Base-by-base conservation (phyloP, 2,113 vertebrate genomes). In the Dipodomys spectabilis region DNA sequence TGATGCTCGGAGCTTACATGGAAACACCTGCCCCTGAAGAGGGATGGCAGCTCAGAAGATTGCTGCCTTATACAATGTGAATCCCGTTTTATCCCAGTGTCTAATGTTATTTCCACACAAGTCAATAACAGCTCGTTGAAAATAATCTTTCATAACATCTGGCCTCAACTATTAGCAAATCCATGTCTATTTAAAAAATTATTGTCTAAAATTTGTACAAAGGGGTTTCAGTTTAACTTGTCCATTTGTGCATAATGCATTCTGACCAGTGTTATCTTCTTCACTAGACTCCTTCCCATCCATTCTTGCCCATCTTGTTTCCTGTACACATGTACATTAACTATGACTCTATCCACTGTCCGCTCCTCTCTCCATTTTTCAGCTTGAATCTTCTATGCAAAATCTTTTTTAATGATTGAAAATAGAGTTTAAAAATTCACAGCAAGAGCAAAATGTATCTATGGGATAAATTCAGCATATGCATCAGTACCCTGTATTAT, bases 1-100 rank as follows among this genome's bases (percentile, higher is more conserved):
- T 2, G 16, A 23, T 30, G n/a, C 1, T 4, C 3, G 2, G 1
- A 10, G 2, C 2, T 13, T 3, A 1, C 0, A 0, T n/a, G 27
- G 32, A 16, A 72, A 1, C 2, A 6, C 7, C 19, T 1, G 4
- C 10, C 5, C 27, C 10, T 7, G 30, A 32, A 49, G 15, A 27
- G 9, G 22, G 11, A n/a, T 6, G 5, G 1, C 0, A 0, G 22
- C 22, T 0, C 30, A 80, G 9, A 1, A 57, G 11, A 13, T 1
- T 0, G 1, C 53, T 73, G 75, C 35, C 32, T 77, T 67, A 22
- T 45, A 16, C 9, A 82, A 87, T 1, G 4, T 9, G 32, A n/a
- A 9, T 11, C 27, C 32, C 27, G 32, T 20, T 30, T 85, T 32
- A 19, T 0, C 28, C 3, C 7, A 81, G 20, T 27, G 60, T 82